Evolutionary conservation across 23 tunicate genomes (phyloP).

Genomic region (Botrylloides violaceus): DNA sequence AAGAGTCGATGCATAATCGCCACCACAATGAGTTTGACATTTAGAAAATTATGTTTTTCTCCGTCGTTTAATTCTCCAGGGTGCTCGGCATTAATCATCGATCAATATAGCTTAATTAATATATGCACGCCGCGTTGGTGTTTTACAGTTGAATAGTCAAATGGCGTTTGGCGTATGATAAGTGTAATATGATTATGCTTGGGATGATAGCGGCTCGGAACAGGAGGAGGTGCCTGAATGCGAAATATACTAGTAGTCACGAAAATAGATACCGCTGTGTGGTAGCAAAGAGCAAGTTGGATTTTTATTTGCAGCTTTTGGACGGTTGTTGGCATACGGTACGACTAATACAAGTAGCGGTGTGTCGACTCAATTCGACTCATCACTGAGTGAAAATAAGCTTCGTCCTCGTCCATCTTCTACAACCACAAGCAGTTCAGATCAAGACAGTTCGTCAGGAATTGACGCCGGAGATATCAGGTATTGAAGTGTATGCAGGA

Average conservation of each 20-base stretch:
- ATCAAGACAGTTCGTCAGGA: neutral
- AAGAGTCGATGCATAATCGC: neutral
- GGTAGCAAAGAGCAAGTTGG: too few relatives aligned
- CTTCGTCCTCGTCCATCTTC: neutral
- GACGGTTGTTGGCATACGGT: neutral
- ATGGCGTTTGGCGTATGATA: too few relatives aligned
- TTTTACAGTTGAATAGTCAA: too few relatives aligned
- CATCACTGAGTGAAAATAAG: neutral
- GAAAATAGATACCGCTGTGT: too few relatives aligned
- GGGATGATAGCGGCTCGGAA: too few relatives aligned
- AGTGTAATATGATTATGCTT: too few relatives aligned
- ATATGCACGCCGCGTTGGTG: too few relatives aligned
- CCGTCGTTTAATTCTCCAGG: neutral
- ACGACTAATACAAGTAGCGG: conserved; percentile 16
- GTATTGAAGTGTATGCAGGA: too few relatives aligned
- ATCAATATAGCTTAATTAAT: neutral
- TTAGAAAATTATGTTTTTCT: neutral
- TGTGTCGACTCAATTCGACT: conserved; percentile 6
- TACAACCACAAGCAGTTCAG: neutral
- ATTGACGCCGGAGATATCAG: conserved; percentile 9
- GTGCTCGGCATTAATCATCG: neutral
- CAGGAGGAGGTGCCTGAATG: too few relatives aligned
- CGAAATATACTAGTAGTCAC: too few relatives aligned
- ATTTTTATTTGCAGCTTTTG: neutral
- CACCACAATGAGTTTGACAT: neutral